Percentiles rank a stretch among this genome's conserved stretches.
Conservation (phyloP, 92 coral and sea anemone genomes). For the Pocillopora grandis region DNA sequence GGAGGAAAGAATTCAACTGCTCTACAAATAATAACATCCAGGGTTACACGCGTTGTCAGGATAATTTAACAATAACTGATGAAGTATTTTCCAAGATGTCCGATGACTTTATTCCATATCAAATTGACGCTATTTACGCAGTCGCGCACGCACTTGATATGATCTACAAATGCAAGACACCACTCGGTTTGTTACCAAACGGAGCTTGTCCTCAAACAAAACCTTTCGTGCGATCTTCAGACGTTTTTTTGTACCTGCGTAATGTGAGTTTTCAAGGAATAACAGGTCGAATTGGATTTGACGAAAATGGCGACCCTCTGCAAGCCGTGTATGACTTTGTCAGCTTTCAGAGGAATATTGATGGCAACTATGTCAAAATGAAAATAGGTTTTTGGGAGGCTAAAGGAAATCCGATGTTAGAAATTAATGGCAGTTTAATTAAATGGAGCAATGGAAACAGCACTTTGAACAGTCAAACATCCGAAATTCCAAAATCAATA, state of each 20-base stretch:
- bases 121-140: conserved; percentile 72
- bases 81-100: conserved; percentile 45
- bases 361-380: conserved; percentile 33
- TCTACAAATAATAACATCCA: conserved; percentile 7
- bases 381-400: conserved; percentile 68
- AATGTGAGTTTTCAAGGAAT: conserved; percentile 69
- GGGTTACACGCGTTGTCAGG: conserved; percentile 40
- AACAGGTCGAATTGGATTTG: conserved; percentile 65
- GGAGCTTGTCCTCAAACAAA: conserved; percentile 57
- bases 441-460: conserved; percentile 43
- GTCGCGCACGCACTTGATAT: conserved; percentile 69
- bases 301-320: conserved; percentile 63
- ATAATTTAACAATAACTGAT: conserved; percentile 43
- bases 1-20: conserved; percentile 61
- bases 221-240: conserved; percentile 50
- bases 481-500: conserved; percentile 57
- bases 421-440: conserved; percentile 41
- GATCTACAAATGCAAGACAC: conserved; percentile 60
- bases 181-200: conserved; percentile 39
- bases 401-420: conserved; percentile 33
- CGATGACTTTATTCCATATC: conserved; percentile 71
- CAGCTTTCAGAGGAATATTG: conserved; percentile 51
- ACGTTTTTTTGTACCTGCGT: conserved; percentile 51
- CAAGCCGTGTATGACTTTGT: conserved; percentile 67
- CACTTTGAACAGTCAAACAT: neutral